These are phyloP conservation scores for Xanthorhoe designata DNA, from an alignment of 2,888 invertebrate species.

Conservation along the genomic window DNA sequence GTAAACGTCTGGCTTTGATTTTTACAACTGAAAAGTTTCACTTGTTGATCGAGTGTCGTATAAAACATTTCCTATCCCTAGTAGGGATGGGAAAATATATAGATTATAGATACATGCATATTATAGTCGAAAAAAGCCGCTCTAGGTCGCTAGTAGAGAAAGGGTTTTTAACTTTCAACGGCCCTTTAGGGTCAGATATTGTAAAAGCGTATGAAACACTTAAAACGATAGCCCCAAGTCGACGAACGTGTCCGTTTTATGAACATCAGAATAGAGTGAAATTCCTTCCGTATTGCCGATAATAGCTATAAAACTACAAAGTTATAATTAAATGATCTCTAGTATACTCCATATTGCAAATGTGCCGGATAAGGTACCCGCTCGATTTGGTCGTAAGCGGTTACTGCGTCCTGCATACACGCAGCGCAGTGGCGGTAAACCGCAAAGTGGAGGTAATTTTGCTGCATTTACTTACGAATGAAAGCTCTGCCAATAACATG, in stretches of 20 bases:
- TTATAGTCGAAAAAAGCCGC: no score
- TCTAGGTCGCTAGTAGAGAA: background rate
- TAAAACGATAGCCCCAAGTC: background rate
- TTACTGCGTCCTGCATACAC: constrained; percentile 28
- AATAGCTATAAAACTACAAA: constrained; percentile 20
- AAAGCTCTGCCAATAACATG: background rate
- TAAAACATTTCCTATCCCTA: background rate
- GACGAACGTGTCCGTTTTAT: constrained; percentile 8
- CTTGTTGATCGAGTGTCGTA: background rate
- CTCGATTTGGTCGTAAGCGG: constrained; percentile 34
- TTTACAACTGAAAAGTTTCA: constrained; percentile 12
- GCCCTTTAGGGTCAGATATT: background rate
- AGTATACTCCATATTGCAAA: constrained; percentile 28
- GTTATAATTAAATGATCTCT: constrained; percentile 19
- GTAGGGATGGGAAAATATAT: no score
- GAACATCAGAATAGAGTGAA: constrained; percentile 12
- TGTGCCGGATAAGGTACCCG: constrained; percentile 27
- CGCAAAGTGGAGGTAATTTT: constrained; percentile 29
- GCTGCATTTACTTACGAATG: constrained; percentile 2
- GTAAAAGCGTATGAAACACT: background rate
- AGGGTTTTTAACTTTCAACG: background rate
- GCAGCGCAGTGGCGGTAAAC: constrained; percentile 24
- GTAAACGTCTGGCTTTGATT: constrained; percentile 3
- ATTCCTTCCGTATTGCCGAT: constrained; percentile 10
- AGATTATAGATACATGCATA: background rate